Evolutionary conservation across 2,113 vertebrate species (phyloP).

Genomic region (Protobothrops flavoviridis): DNA sequence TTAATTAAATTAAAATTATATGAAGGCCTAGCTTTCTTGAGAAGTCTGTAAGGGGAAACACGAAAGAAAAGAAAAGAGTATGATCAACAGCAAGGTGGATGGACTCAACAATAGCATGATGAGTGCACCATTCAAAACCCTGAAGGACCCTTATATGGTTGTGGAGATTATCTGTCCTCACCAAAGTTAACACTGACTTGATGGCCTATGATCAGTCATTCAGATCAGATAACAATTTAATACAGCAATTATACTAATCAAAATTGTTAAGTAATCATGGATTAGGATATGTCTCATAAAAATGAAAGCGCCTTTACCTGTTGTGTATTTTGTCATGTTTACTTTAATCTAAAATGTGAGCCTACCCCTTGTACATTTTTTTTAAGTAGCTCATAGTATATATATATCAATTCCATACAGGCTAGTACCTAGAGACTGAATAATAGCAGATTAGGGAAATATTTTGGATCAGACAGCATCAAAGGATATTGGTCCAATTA

Average conservation of each 20-base stretch:
- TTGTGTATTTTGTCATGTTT: background rate
- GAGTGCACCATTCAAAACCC: background rate
- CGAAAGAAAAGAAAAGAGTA: background rate
- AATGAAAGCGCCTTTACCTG: background rate
- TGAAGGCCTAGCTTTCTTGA: background rate
- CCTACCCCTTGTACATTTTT: background rate
- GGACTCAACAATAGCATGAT: background rate
- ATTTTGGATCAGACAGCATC: background rate
- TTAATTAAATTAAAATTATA: background rate
- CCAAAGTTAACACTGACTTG: background rate
- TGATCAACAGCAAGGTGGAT: background rate
- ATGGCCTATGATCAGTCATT: background rate
- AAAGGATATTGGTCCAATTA: background rate
- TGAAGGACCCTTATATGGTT: background rate
- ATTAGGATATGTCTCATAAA: background rate
- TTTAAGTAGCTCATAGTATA: background rate
- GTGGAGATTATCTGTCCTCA: background rate
- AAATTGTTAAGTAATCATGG: background rate
- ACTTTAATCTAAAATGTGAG: background rate
- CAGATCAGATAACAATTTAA: slow-evolving; percentile 4
- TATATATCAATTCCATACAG: background rate
- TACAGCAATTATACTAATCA: background rate
- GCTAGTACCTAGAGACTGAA: background rate
- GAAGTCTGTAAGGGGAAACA: background rate
- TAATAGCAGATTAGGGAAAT: background rate